phyloP scores from a whole-genome alignment of 35 echinoderm and acorn worm species.

The Strongylocentrotus purpuratus region DNA sequence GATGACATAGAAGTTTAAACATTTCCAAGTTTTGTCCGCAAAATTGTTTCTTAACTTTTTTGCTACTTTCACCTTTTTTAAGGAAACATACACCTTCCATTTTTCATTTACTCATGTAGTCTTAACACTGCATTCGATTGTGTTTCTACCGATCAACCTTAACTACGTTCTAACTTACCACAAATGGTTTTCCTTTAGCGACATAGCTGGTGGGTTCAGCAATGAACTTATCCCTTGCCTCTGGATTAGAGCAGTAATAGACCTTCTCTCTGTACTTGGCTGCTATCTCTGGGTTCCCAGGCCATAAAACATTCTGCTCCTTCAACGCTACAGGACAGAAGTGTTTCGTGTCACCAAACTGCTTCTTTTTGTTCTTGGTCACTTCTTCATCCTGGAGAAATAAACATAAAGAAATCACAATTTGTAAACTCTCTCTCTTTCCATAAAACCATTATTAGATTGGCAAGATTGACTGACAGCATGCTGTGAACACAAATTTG shows the following conservation, averaged over 20 bases:
- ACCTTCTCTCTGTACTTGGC: constrained; percentile 93
- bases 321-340: constrained; percentile 91
- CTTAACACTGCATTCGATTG: too few species aligned
- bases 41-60: too few species aligned
- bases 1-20: too few species aligned
- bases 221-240: constrained; percentile 77
- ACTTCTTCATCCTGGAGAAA: constrained; percentile 94
- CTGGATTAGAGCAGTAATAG: constrained; percentile 80
- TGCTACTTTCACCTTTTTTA: too few species aligned
- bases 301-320: constrained; percentile 88
- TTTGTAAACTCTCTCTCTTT: too few species aligned
- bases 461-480: too few species aligned
- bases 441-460: too few species aligned
- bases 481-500: neutral
- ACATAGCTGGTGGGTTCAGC: constrained; percentile 70
- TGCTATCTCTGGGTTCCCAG: constrained; percentile 86
- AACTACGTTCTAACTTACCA: constrained; percentile 53
- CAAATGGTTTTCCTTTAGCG: constrained; percentile 77
- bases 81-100: neutral
- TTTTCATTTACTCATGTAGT: neutral
- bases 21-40: too few species aligned
- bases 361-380: constrained; percentile 93
- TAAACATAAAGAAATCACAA: neutral
- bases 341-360: constrained; percentile 98
- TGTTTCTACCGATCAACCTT: neutral